Percentiles rank a stretch among this genome's conserved stretches.
These are phyloP conservation scores for Cryptops parisi DNA, from an alignment of 2,888 invertebrate genomes.

Conservation along the genomic window DNA sequence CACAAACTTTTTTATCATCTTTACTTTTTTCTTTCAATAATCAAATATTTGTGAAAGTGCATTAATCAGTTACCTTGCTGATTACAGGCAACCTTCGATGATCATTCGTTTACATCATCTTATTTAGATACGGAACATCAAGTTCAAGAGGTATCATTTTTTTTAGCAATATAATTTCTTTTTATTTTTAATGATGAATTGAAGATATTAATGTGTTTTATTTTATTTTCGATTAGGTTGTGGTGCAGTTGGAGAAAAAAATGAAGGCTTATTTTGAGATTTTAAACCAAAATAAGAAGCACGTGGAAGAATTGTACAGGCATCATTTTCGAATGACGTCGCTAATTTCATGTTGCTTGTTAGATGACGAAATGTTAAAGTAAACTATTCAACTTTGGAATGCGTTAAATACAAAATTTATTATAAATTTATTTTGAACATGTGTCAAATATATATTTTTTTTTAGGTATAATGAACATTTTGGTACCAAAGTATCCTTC, in stretches of 20 bases:
- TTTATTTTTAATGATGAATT: neutral
- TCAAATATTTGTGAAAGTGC: neutral
- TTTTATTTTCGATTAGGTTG: neutral
- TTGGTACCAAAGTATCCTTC: constrained; percentile 19
- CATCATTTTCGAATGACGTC: neutral
- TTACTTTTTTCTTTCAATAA: neutral
- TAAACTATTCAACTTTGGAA: too few species aligned
- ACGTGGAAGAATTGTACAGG: neutral
- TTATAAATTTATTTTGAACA: constrained; percentile 21
- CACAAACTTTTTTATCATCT: too few species aligned
- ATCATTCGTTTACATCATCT: neutral
- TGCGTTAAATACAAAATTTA: constrained; percentile 4
- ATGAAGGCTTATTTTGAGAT: neutral
- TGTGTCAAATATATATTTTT: neutral
- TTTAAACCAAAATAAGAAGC: neutral
- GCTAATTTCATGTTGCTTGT: constrained; percentile 7
- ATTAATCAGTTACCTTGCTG: neutral
- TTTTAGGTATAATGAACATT: constrained; percentile 21
- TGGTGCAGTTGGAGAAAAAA: constrained; percentile 1
- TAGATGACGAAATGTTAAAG: constrained; percentile 26
- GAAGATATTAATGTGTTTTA: neutral
- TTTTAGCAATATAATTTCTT: neutral
- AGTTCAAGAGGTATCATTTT: neutral
- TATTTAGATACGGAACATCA: neutral
- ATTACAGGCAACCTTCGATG: neutral